Base-by-base conservation (phyloP, 2,888 invertebrate species). In the Meandrusa payeni region DNA sequence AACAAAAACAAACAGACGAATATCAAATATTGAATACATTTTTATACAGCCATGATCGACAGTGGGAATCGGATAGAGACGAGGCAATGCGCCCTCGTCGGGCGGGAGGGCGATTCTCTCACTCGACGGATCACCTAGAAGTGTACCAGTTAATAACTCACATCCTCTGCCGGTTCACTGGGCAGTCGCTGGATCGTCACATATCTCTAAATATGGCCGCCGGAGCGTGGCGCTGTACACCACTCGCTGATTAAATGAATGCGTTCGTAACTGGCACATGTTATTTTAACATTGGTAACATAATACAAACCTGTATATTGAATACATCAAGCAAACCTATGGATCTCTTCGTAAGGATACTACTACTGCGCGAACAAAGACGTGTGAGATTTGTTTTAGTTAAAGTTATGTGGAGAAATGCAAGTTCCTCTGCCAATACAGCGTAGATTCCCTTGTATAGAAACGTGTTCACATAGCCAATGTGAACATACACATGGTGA, bases 61-160 rank as follows among this genome's bases (percentile, higher is more conserved):
- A 53, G 53, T 54, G 55, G 54, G 57, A 58, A 55, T 46, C 51
- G 54, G 57, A 56, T 55, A 47, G 55, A 41, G 41, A 41, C 40
- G 51, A 46, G 50, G 50, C 57, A 48, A 50, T 36, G 51, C 52
- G 50, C 50, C 52, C 50, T 52, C 44, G 50, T 50, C 37, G 51
- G 54, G 46, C 32, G 51, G 52, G 70, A 68, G 64, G 62, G 65
- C 76, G 78, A 82, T 80, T 78, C 76, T 85, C 83, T 82, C 87
- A 86, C 82, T 82, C 81, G 81, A 82, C 77, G 79, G 86, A 83
- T 85, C 85, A 86, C 78, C 82, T 86, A 87, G 82, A 81, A 79
- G 80, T 82, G 81, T 81, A 82, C 80, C 79, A 83, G 82, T 83
- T 83, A 85, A 85, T 85, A 62, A 81, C 86, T 85, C 86, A 79